Base-by-base conservation (phyloP, 2,797 vertebrate species). In the Mionectes olivaceus region DNA sequence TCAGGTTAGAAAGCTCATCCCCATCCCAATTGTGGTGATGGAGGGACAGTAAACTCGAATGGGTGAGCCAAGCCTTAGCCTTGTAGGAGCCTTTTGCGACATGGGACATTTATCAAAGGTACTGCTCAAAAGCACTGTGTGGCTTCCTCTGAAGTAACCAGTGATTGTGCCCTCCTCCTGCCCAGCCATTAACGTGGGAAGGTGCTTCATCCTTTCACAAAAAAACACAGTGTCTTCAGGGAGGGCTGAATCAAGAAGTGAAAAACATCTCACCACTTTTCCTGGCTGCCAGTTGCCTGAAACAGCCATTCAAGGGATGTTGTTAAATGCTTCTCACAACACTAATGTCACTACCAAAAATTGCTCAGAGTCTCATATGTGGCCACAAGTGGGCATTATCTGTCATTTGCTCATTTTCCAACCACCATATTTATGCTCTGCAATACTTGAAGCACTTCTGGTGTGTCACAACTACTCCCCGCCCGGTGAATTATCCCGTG, bases 351-450 rank as follows among this genome's bases (percentile, higher is more conserved):
- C 55, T 43, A 82, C 63, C 67, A 76, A 82, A 92, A 87, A 70
- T 13, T 43, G 41, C 63, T 59, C 19, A 11, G 47, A 75, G 50
- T 47, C 0, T 0, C 32, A 28, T 23, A 64, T 22, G 27, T 7
- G 47, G 67, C 27, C 87, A 70, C 87, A 86, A 87, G 33, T 16
- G 30, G 22, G 37, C 53, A 53, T 91, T 91, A 82, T 56, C 80
- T 73, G 83, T 53, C 84, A 94, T 52, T 79, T 83, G n/a, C 46
- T 91, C 53, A 85, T 80, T 87, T 94, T 83, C 67, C 86, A 68
- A 73, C 70, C 67, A 47, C 28, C 18, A 10, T 43, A 71, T 87
- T 93, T 87, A 82, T 1, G 5, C 52, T 71, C 47, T 19, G 35
- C 35, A 83, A 71, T 23, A 83, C 41, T 61, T 5, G 2, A 77